Base-by-base conservation (phyloP, 1,140 invertebrate species). In the Brachionus rubens region DNA sequence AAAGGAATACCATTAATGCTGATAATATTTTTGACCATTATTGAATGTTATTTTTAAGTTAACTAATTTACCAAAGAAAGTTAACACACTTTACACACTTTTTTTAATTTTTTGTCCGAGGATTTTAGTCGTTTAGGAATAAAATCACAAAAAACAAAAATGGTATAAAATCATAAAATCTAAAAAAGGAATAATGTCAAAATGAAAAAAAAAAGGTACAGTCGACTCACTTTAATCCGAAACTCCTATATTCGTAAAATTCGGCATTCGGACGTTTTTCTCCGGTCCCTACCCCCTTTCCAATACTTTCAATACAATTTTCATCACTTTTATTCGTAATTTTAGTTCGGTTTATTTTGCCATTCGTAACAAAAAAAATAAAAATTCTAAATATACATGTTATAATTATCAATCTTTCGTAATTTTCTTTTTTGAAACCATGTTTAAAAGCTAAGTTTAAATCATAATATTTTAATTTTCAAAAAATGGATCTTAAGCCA, bases 401-500 rank as follows among this genome's bases (percentile, higher is more conserved):
- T 52, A 52, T 52, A 52, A 52, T 52, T 52, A 52, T 52, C 50
- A 24, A 21, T 52, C 50, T 52, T 52, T 14, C 50, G 50, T 52
- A 52, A 52, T 52, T 52, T n/a, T n/a, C n/a, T 52, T 52, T 52
- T 52, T 52, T 26, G 21, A 26, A 50, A 50, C 47, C 47, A 50
- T 50, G 3, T 50, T 52, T 26, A 24, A 52, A 52, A 52, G 30
- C 1, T 24, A 52, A 52, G 50, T 26, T 52, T 26, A 52, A 52
- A 52, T 52, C 50, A 52, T 52, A 28, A 52, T 28, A 52, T 52
- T 52, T 52, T 52, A 52, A 14, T 52, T 52, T 52, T 12, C 24
- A 52, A 52, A 52, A 52, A 52, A 50, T 50, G 50, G 50, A 52
- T 52, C 50, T 52, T 26, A 52, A 52, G 50, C 50, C 50, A n/a